Percentiles rank a stretch among this genome's conserved stretches.
These are phyloP conservation scores for Nomada goodeniana DNA, from an alignment of 2,888 invertebrate species.

Conservation along the genomic window DNA sequence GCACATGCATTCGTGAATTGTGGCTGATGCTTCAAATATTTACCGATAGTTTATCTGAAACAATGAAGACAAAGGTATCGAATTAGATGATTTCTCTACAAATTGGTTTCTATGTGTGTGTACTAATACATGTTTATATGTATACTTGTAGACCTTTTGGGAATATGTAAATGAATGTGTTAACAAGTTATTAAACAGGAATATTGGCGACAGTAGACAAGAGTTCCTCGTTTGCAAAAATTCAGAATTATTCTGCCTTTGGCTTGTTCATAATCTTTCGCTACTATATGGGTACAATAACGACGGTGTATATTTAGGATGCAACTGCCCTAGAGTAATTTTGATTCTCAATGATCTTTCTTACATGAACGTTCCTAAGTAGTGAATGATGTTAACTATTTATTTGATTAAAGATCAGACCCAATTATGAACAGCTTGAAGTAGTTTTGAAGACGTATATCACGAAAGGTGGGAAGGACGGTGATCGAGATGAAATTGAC, in stretches of 20 bases:
- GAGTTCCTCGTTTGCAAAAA: constrained; percentile 75
- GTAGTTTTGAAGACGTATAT: constrained; percentile 84
- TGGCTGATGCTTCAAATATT: constrained; percentile 86
- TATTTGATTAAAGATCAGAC: constrained; percentile 67
- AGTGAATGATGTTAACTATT: not conserved
- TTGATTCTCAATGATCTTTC: not conserved
- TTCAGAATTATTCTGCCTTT: constrained; percentile 83
- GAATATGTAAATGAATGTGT: constrained; percentile 81
- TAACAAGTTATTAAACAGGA: constrained; percentile 75
- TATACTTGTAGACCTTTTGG: constrained; percentile 84
- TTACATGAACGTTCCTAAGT: not conserved
- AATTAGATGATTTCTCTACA: not conserved
- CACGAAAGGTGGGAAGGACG: constrained; percentile 80
- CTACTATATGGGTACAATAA: constrained; percentile 83
- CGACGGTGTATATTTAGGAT: constrained; percentile 81
- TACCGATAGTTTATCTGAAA: constrained; percentile 80
- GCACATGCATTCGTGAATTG: constrained; percentile 86
- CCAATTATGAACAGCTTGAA: constrained; percentile 85
- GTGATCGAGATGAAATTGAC: constrained; percentile 83
- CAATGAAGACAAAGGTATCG: constrained; percentile 74
- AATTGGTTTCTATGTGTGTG: not conserved
- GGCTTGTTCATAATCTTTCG: constrained; percentile 84
- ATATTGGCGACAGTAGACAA: constrained; percentile 35
- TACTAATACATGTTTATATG: constrained; percentile 1
- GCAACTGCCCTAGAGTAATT: constrained; percentile 74